Evolutionary conservation across 1,140 invertebrate species (phyloP), one percentile per base, ranked within the genome.

Genomic region (Aphelinus atriplicis): DNA sequence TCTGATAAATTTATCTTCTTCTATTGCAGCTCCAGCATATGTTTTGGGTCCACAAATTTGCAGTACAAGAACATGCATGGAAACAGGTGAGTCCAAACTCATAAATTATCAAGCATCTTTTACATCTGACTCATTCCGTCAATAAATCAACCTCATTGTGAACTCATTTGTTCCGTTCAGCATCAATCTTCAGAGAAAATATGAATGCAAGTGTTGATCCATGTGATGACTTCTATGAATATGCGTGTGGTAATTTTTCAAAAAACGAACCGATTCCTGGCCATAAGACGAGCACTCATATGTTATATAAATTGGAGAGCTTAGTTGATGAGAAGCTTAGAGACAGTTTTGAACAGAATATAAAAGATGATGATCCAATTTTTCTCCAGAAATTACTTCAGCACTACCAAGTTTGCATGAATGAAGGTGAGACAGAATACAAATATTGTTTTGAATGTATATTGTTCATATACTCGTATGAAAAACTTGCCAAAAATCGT

Each of bases 331-430:
- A 95, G 58, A 91, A 26, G 26, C 26, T 26, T 26, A 26, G 26
- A 26, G 26, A 26, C 26, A 26, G 26, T 26, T 26, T 96, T 1
- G 93, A 95, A 71, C 91, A 93, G 75, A 91, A 93, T 1, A 89
- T 91, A 3, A 80, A 87, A 9, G 81, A 88, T 1, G 84, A 91
- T 1, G 95, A 96, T 77, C 90, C 92, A 0, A 92, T 91, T 78
- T 93, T 94, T 0, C 94, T 95, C 82, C 90, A 87, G 51, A 87
- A 95, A 53, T 93, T 93, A 7, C 96, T 95, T 82, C 91, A 92
- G 48, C 86, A 96, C 9, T 96, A 94, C 85, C 91, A 91, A 79
- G 91, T 94, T n/a, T 97, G 95, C 84, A 95, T 96, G 94, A 95
- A 96, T 80, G 93, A 93, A 86, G 92, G 94, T 95, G 86, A 93